Base-by-base conservation (phyloP, 2,888 invertebrate genomes). In the Pseudococcus jackbeardsleyi region DNA sequence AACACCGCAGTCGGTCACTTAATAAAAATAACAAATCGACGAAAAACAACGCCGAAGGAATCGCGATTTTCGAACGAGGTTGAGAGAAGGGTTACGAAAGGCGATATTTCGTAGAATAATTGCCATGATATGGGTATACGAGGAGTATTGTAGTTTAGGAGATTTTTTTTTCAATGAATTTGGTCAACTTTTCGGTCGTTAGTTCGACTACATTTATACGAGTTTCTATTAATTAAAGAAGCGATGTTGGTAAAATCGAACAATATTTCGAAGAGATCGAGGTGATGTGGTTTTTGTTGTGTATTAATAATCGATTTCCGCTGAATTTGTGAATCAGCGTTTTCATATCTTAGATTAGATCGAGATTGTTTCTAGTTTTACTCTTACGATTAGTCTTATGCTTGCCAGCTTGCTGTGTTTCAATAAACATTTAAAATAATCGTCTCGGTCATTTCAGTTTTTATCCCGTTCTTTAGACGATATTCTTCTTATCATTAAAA, bases 11-110 rank as follows among this genome's bases (percentile, higher is more conserved):
- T 72, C 33, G 68, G 68, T 72, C 68, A 72, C 68, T 72, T 33
- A 33, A 72, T 72, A 72, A 72, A 33, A 72, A 72, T 72, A 72
- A 72, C 68, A 72, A 72, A 72, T 72, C 68, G 68, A 72, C 68
- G 7, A 72, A 72, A 72, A 59, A 59, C 59, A n/a, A 59, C 59
- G 19, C 26, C 19, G 59, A 59, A 59, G 5, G 19, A n/a, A 50
- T 50, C 17, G 50, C 17, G 15, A 59, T 59, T 19, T 5, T 59
- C 6, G 19, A 59, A 59, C 5, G 5, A 19, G 7, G 64, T 72
- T 3, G 22, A 2, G 64, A n/a, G 26, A 26, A 72, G 26, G 26
- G 26, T 72, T 4, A 7, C 33, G 5, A 6, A 6, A 12, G 46
- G 59, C 22, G 64, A 64, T 19, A 22, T 64, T 64, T 64, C 12